A percentile compares a stretch with the other conserved stretches of the same genome.
These are phyloP conservation scores for Irena cyanogastra DNA, from an alignment of 2,113 vertebrate genomes.

Conservation along the genomic window DNA sequence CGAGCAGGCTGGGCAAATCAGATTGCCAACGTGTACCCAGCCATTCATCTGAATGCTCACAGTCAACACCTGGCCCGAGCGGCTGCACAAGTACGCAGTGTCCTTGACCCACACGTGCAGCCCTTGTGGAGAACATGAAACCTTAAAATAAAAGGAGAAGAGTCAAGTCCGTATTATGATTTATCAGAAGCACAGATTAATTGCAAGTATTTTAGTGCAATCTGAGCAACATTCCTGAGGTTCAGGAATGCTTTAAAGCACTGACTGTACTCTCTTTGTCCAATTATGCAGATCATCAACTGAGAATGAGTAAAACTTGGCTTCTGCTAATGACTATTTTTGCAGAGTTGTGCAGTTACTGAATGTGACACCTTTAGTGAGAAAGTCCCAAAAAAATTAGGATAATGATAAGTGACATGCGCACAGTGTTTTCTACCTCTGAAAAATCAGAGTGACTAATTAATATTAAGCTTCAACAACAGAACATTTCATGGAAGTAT, in stretches of 20 bases:
- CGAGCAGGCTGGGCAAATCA: constrained; percentile 86
- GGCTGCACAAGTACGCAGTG: constrained; percentile 76
- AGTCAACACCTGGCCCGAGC: constrained; percentile 79
- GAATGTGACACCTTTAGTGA: neutral
- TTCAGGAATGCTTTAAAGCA: neutral
- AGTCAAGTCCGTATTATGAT: neutral
- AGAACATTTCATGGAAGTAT: neutral
- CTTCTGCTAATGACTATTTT: neutral
- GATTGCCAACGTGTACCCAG: constrained; percentile 89
- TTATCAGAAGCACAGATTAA: neutral
- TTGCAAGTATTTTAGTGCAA: neutral
- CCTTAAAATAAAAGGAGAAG: constrained; percentile 64
- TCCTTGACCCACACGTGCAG: constrained; percentile 86
- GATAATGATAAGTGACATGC: neutral
- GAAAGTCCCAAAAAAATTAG: neutral
- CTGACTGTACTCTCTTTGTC: neutral
- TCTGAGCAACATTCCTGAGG: neutral
- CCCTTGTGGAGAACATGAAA: constrained; percentile 82
- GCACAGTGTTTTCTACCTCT: neutral
- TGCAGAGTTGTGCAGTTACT: neutral
- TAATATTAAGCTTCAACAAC: neutral
- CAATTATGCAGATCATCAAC: neutral
- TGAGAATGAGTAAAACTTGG: neutral
- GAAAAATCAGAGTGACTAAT: neutral
- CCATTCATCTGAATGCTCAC: constrained; percentile 82